Evolutionary conservation across 2,797 vertebrate species (phyloP).

Genomic region (Clarias pachynema): DNA sequence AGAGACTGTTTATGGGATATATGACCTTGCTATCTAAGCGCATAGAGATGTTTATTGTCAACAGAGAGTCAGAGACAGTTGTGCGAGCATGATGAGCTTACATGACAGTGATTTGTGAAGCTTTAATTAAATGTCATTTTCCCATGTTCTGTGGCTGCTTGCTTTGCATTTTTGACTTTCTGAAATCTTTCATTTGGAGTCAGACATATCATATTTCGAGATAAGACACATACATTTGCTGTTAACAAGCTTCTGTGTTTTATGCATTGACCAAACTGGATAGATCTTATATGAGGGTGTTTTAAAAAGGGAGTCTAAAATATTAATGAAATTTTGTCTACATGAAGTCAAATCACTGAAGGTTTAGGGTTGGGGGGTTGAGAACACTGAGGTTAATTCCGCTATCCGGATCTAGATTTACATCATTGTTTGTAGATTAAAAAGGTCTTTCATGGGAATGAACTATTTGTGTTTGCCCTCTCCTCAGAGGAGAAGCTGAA

Average conservation of each 20-base stretch:
- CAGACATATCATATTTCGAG: neutral
- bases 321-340: conserved; percentile 76
- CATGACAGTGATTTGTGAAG: neutral
- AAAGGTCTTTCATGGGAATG: conserved; percentile 68
- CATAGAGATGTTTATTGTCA: neutral
- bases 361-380: conserved; percentile 71
- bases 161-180: neutral
- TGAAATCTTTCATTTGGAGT: neutral
- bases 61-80: neutral
- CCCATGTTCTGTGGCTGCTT: neutral
- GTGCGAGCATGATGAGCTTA: neutral
- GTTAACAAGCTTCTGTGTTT: neutral
- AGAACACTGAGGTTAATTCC: conserved; percentile 77
- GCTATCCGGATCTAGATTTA: conserved; percentile 78
- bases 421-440: conserved; percentile 77
- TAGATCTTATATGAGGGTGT: conserved; percentile 48
- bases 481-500: conserved; percentile 66
- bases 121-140: neutral
- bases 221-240: neutral
- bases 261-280: neutral
- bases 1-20: neutral
- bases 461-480: conserved; percentile 65
- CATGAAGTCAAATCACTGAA: conserved; percentile 71
- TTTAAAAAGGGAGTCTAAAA: conserved; percentile 63
- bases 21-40: neutral